These are phyloP conservation scores for Dipodomys spectabilis DNA, from an alignment of 2,113 vertebrate genomes.

Conservation along the genomic window DNA sequence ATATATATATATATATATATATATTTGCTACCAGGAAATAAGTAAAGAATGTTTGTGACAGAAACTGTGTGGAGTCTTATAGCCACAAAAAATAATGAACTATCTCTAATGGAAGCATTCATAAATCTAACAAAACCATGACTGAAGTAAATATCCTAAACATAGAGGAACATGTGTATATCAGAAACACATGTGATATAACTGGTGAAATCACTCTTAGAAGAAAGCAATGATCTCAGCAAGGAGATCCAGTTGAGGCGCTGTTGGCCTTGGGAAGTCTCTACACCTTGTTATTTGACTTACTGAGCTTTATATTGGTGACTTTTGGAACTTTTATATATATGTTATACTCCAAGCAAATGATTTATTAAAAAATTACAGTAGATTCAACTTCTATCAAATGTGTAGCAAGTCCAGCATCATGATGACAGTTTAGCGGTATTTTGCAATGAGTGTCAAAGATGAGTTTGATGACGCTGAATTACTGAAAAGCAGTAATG, in stretches of 20 bases:
- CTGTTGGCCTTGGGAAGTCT: background rate
- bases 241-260: background rate
- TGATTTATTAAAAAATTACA: background rate
- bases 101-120: background rate
- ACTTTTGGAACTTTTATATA: background rate
- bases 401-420: background rate
- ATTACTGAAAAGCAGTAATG: background rate
- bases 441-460: background rate
- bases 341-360: slow-evolving; percentile 7
- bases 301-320: background rate
- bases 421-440: background rate
- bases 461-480: background rate
- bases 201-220: background rate
- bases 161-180: background rate
- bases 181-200: background rate
- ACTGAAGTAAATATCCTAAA: background rate
- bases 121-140: background rate
- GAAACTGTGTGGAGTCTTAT: background rate
- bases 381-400: background rate
- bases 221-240: background rate
- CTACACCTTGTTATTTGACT: background rate
- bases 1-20: background rate
- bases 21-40: background rate
- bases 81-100: background rate
- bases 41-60: background rate